These are phyloP conservation scores for Aricia artaxerxes DNA, from an alignment of 2,888 invertebrate genomes.

Conservation along the genomic window DNA sequence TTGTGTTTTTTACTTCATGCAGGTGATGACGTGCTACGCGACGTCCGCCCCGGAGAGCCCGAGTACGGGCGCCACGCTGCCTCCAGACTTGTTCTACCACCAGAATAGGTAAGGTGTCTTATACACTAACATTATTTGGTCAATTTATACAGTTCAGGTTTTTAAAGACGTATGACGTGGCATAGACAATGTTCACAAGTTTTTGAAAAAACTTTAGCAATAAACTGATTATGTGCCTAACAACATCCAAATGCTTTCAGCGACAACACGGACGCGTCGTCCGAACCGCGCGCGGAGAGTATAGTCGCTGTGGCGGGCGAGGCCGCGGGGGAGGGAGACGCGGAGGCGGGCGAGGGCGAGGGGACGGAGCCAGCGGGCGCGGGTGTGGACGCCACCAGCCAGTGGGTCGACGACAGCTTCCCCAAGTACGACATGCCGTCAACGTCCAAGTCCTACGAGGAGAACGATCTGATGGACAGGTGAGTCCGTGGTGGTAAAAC, in stretches of 20 bases:
- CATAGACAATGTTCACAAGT: too few species aligned
- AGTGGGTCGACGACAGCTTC: conserved; percentile 79
- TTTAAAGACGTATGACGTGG: too few species aligned
- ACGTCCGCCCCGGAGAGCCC: conserved; percentile 73
- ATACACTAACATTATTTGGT: neutral
- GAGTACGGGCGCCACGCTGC: conserved; percentile 59
- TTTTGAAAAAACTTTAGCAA: too few species aligned
- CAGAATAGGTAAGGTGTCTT: conserved; percentile 52
- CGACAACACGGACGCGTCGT: conserved; percentile 30
- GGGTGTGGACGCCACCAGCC: conserved; percentile 73
- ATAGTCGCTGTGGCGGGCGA: conserved; percentile 31
- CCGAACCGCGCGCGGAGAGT: conserved; percentile 20
- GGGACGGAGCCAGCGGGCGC: conserved; percentile 58
- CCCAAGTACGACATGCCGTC: conserved; percentile 66
- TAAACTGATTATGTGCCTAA: too few species aligned
- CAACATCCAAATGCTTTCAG: neutral
- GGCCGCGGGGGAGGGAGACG: conserved; percentile 35
- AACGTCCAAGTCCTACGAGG: conserved; percentile 66
- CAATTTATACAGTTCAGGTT: too few species aligned
- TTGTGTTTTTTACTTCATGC: neutral
- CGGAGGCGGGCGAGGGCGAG: conserved; percentile 32
- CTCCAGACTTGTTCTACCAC: conserved; percentile 63
- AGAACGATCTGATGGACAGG: conserved; percentile 64
- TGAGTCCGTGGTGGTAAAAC: conserved; percentile 35
- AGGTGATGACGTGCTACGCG: conserved; percentile 76